phyloP scores from a whole-genome alignment of 2,797 vertebrate species.

The Distichodus sexfasciatus region DNA sequence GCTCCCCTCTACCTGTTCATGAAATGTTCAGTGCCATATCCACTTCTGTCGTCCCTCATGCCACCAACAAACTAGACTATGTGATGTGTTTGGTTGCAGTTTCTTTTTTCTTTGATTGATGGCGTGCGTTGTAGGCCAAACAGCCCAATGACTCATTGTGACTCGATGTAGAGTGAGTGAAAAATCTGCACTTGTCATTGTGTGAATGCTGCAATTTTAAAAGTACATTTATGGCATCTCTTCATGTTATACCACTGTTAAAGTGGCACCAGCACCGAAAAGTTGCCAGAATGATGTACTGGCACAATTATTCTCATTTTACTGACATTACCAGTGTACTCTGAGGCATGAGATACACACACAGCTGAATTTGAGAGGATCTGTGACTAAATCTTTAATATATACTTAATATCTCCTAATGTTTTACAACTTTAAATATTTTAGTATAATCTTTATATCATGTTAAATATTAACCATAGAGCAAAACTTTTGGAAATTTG shows the following conservation, averaged over 20 bases:
- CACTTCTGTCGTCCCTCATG: conserved; percentile 3
- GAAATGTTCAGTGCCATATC: conserved; percentile 19
- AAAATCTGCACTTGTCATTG: conserved; percentile 1
- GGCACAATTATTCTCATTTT: not conserved
- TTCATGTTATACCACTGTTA: not conserved
- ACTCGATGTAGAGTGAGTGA: not conserved
- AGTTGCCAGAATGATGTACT: not conserved
- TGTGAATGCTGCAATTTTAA: conserved; percentile 2
- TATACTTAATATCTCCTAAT: too few relatives aligned
- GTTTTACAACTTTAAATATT: too few relatives aligned
- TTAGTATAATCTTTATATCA: too few relatives aligned
- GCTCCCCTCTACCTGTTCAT: conserved; percentile 19
- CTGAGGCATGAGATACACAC: too few relatives aligned
- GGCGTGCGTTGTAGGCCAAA: not conserved
- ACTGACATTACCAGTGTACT: not conserved
- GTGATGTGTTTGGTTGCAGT: not conserved
- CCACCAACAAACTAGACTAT: not conserved
- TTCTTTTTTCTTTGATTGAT: not conserved
- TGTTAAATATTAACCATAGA: too few relatives aligned
- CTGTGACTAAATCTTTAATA: too few relatives aligned
- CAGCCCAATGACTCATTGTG: conserved; percentile 15
- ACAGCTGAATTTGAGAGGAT: too few relatives aligned
- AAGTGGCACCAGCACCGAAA: not conserved
- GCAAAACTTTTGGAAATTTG: too few relatives aligned
- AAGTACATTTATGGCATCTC: not conserved